Base-by-base conservation (phyloP, 2,797 vertebrate genomes). In the Gorsachius magnificus region DNA sequence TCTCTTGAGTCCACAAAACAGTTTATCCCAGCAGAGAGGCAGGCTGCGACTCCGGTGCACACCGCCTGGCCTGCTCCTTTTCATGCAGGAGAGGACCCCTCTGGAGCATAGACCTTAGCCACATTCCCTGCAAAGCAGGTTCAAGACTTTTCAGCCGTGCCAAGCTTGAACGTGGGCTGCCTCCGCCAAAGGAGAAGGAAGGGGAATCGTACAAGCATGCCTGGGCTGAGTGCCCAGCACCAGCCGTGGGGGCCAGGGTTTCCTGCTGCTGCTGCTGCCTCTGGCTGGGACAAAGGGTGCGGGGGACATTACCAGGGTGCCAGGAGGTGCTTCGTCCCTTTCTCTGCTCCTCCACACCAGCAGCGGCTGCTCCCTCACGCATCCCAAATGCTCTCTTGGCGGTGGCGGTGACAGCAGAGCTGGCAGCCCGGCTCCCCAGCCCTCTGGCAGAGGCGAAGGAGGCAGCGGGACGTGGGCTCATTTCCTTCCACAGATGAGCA, bases 171-270 rank as follows among this genome's bases (percentile, higher is more conserved):
- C 6, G 3, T 0, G 2, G 17, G 46, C 26, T 51, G 51, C 43
- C 6, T 83, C 25, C 1, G 1, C 13, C 29, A 22, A 63, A 61
- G 43, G 6, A 35, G 24, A 80, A 64, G 14, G 46, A 76, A 65
- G 11, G 18, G 58, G 22, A 48, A 60, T 57, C 61, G 26, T 35
- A 53, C 26, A 24, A 71, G 16, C 9, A 46, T 8, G 18, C 11
- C 16, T 21, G 18, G 58, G 57, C 36, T 45, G 41, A 66, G 48
- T 0, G 6, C 26, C 28, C 61, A 48, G 45, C 1, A 2, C 0
- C 0, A 74, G 26, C 38, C 1, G 3, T 33, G 51, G 41, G 29
- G 28, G 14, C 26, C 2, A 2, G 74, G 45, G 21, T 11, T 91
- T 58, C 53, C 79, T 61, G 13, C 70, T 26, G 14, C 69, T 16